Conservation (phyloP, 2,797 vertebrate genomes). For the Halcyon badia region DNA sequence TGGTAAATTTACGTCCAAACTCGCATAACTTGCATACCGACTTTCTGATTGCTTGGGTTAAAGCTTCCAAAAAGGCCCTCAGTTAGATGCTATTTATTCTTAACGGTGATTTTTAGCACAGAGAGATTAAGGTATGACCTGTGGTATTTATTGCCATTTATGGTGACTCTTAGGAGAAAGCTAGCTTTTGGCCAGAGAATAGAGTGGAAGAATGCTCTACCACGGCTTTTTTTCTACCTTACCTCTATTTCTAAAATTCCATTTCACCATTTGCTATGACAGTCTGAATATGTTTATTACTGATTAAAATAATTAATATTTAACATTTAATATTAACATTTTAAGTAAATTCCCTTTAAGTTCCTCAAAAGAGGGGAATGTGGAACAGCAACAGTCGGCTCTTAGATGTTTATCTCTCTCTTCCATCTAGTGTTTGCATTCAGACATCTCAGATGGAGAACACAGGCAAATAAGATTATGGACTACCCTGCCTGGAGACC, state of each 20-base stretch:
- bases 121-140: background rate
- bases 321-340: background rate
- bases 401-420: background rate
- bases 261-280: background rate
- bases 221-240: background rate
- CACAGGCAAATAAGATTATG: background rate
- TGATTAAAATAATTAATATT: background rate
- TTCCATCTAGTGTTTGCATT: background rate
- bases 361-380: background rate
- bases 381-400: background rate
- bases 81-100: background rate
- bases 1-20: background rate
- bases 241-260: constrained; percentile 1
- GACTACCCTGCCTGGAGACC: background rate
- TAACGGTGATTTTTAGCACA: background rate
- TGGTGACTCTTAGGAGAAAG: background rate
- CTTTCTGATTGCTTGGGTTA: background rate
- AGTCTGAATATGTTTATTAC: background rate
- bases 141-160: constrained; percentile 13
- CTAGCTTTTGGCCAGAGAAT: background rate
- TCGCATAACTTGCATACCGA: background rate
- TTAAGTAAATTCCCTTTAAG: background rate
- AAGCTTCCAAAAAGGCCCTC: background rate
- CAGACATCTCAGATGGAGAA: background rate
- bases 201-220: background rate